These are phyloP conservation scores for Caenorhabditis angaria DNA, from an alignment of 2,888 invertebrate species.

Conservation along the genomic window DNA sequence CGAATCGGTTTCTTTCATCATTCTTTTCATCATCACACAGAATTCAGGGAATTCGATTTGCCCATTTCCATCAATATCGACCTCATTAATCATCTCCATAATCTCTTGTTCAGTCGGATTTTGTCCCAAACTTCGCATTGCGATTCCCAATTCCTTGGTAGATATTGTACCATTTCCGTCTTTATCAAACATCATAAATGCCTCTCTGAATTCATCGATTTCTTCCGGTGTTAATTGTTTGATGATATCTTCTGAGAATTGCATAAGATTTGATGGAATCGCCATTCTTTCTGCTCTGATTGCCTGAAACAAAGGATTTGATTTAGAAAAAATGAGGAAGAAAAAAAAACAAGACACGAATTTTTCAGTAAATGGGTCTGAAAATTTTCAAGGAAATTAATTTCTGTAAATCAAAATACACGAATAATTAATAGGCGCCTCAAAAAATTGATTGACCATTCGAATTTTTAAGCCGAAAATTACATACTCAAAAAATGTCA, in stretches of 20 bases:
- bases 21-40: constrained; percentile 72
- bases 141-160: constrained; percentile 72
- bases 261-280: constrained; percentile 62
- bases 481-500: neutral
- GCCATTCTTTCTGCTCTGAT: constrained; percentile 46
- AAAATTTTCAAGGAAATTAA: constrained; percentile 1
- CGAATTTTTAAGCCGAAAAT: neutral
- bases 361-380: neutral
- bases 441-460: neutral
- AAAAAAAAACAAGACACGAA: constrained; percentile 1
- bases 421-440: neutral
- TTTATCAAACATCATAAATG: constrained; percentile 72
- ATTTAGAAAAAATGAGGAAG: neutral
- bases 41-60: constrained; percentile 72
- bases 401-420: neutral
- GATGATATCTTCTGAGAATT: constrained; percentile 71
- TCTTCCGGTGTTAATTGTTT: constrained; percentile 71
- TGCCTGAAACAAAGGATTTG: constrained; percentile 21
- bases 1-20: constrained; percentile 69
- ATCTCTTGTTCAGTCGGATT: constrained; percentile 72
- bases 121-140: constrained; percentile 72
- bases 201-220: constrained; percentile 72
- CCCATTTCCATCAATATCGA: constrained; percentile 70
- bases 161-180: constrained; percentile 72
- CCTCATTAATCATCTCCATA: constrained; percentile 72